phyloP scores from a whole-genome alignment of 2,888 invertebrate species.

The Eupithecia vulgata region DNA sequence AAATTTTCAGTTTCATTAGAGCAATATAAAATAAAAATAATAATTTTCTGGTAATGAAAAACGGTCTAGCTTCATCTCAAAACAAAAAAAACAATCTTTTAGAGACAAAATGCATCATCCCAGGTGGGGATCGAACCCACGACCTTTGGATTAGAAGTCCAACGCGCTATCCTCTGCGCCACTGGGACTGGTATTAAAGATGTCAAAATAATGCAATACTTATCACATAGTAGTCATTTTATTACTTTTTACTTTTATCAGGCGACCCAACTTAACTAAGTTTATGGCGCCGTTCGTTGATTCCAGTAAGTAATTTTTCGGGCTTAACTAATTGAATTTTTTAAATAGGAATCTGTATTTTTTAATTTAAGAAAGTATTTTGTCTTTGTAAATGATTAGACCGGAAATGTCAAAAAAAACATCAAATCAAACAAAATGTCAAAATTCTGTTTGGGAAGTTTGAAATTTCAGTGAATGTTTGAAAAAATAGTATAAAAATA shows the following conservation, averaged over 20 bases:
- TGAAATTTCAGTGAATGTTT: constrained; percentile 65
- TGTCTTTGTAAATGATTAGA: background rate
- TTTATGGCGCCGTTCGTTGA: background rate
- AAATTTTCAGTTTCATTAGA: too few relatives aligned
- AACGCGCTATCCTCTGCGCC: constrained; percentile 95
- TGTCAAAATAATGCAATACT: constrained; percentile 53
- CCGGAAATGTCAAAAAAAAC: constrained; percentile 67
- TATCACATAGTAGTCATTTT: background rate
- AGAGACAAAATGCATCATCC: constrained; percentile 77
- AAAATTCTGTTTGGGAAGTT: constrained; percentile 69
- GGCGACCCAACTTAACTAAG: background rate
- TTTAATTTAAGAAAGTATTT: background rate
- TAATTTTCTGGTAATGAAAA: too few relatives aligned
- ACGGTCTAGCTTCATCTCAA: too few relatives aligned
- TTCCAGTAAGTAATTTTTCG: background rate
- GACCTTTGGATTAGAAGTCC: constrained; percentile 96
- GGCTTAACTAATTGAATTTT: background rate
- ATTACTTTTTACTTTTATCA: background rate
- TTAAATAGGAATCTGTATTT: background rate
- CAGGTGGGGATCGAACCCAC: constrained; percentile 94
- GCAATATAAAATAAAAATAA: too few relatives aligned
- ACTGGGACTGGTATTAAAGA: constrained; percentile 85
- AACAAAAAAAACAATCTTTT: too few relatives aligned
- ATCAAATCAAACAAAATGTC: constrained; percentile 46
- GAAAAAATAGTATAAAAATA: constrained; percentile 42